Percentiles rank a stretch among this genome's conserved stretches.
Conservation (phyloP, 1,140 invertebrate genomes). For the Bombus superbus region DNA sequence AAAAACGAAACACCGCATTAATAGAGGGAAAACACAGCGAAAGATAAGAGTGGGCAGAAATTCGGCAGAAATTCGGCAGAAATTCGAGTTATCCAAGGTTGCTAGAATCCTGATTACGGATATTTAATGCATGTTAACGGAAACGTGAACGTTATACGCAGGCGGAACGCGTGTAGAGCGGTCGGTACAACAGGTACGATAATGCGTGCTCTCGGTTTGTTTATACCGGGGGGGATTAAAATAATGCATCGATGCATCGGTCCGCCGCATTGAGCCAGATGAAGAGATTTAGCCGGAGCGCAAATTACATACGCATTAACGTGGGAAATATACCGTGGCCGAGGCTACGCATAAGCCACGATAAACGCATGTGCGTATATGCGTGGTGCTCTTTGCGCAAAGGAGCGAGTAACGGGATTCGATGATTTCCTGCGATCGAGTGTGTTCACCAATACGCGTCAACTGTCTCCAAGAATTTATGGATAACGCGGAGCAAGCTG, state of each 20-base stretch:
- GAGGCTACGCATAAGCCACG: background rate
- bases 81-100: background rate
- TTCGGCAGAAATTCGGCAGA: no score
- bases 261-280: slow-evolving; percentile 58
- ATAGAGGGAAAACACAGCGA: background rate
- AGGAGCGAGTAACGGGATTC: slow-evolving; percentile 12
- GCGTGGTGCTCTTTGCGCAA: background rate
- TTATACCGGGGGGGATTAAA: slow-evolving; percentile 66
- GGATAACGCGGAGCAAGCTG: background rate
- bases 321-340: slow-evolving; percentile 17
- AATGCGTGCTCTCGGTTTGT: slow-evolving; percentile 55
- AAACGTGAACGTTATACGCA: slow-evolving; percentile 17
- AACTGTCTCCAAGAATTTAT: background rate
- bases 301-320: slow-evolving; percentile 66
- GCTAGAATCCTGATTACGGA: slow-evolving; percentile 39
- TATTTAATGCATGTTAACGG: slow-evolving; percentile 51
- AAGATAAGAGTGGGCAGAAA: background rate
- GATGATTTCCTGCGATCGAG: background rate
- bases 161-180: slow-evolving; percentile 27
- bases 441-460: background rate
- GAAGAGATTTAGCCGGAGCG: slow-evolving; percentile 63
- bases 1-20: background rate
- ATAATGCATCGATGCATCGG: slow-evolving; percentile 65
- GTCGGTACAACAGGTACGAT: slow-evolving; percentile 64
- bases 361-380: background rate